phyloP scores from a whole-genome alignment of 2,113 vertebrate species.

The Melierax canorus region DNA sequence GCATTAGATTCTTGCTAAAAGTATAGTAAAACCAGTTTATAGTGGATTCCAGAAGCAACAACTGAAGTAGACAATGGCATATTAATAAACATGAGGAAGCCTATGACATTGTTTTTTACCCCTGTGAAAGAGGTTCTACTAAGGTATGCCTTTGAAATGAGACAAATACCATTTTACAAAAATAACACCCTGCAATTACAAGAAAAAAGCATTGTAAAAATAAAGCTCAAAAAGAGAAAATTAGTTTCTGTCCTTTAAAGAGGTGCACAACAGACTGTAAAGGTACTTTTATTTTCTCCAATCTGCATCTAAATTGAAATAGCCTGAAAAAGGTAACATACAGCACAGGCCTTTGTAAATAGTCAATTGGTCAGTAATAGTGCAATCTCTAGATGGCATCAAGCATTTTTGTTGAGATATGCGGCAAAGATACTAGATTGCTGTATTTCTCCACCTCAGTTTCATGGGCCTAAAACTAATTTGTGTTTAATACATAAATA shows the following conservation, averaged over 20 bases:
- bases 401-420: neutral
- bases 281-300: neutral
- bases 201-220: neutral
- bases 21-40: neutral
- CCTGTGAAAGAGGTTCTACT: neutral
- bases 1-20: neutral
- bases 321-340: neutral
- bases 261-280: neutral
- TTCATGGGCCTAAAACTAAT: neutral
- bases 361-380: neutral
- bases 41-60: neutral
- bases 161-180: neutral
- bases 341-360: neutral
- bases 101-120: neutral
- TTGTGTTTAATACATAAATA: neutral
- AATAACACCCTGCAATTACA: conserved; percentile 9
- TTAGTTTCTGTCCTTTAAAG: neutral
- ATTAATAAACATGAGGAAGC: conserved; percentile 14
- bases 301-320: conserved; percentile 39
- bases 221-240: conserved; percentile 3
- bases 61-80: neutral
- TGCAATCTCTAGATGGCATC: neutral
- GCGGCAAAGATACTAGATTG: neutral
- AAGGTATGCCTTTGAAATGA: conserved; percentile 17
- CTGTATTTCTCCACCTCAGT: neutral